Base-by-base conservation (phyloP, 2,113 vertebrate genomes). In the Pungitius pungitius region DNA sequence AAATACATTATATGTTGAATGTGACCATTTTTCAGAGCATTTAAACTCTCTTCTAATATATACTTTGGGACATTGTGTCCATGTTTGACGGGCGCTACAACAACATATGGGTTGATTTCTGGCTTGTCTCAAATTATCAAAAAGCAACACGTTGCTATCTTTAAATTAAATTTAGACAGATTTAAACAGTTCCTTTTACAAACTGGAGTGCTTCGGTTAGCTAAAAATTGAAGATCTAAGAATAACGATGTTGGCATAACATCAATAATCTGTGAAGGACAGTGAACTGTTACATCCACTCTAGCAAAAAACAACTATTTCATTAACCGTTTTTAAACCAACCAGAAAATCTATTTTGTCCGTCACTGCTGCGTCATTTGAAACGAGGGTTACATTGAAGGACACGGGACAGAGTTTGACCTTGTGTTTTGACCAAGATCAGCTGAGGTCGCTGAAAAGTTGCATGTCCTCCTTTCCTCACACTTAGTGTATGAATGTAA, bases 371-470 rank as follows among this genome's bases (percentile, higher is more conserved):
- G 17, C 58, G 33, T 75, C n/a, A n/a, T 54, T 40, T 75, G 71
- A 62, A 3, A 57, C 22, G 15, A 27, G 1, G 22, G 55, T 69
- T 2, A 20, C 8, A 26, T 45, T 55, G 49, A 13, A 74, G 35
- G 65, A 69, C 56, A 66, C 35, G 64, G 15, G 20, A 27, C 27
- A 49, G n/a, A 62, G 57, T 30, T 65, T 63, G 72, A 83, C 86
- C 86, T 85, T n/a, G n/a, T n/a, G n/a, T n/a, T n/a, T n/a, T 84
- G 51, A 58, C 30, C 57, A 69, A 78, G 67, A 65, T 59, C 60
- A 66, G 78, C 30, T 10, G n/a, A 73, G 27, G 43, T 55, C 4
- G 0, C 4, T 73, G 12, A 37, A 57, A 79, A 43, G 54, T 39
- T 57, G 22, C 39, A 18, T 47, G 27, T 1, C 1, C 1, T 20